Evolutionary conservation across 2,888 invertebrate species (phyloP).

Genomic region (Hartigia nigra): DNA sequence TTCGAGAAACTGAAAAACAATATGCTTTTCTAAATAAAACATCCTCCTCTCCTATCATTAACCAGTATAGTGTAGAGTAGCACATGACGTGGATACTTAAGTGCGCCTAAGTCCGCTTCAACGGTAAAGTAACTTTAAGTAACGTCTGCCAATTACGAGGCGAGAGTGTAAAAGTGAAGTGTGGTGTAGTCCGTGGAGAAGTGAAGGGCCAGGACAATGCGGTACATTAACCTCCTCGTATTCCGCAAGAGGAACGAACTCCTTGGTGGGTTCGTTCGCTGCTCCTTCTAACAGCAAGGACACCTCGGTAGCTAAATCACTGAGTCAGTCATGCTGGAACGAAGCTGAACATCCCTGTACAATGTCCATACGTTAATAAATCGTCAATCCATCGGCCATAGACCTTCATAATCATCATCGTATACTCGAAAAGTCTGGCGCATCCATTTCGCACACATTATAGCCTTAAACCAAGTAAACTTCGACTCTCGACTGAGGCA

Average conservation of each 20-base stretch:
- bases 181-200: not conserved
- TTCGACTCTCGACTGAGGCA: not conserved
- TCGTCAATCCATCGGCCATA: not conserved
- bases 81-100: not conserved
- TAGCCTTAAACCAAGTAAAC: not conserved
- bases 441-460: not conserved
- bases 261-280: constrained; percentile 3
- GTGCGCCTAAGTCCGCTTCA: not conserved
- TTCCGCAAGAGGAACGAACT: constrained; percentile 9
- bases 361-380: not conserved
- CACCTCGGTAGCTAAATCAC: not conserved
- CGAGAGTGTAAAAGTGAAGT: constrained; percentile 3
- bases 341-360: not conserved
- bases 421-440: not conserved
- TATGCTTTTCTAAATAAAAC: not conserved
- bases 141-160: constrained; percentile 5
- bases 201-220: constrained; percentile 13
- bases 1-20: not conserved
- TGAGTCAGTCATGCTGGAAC: constrained; percentile 2
- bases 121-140: not conserved
- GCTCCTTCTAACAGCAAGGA: not conserved
- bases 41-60: not conserved
- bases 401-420: not conserved
- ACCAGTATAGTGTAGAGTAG: not conserved
- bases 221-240: constrained; percentile 7